phyloP scores from a whole-genome alignment of 2,113 vertebrate species.

The Pyrgilauda ruficollis region DNA sequence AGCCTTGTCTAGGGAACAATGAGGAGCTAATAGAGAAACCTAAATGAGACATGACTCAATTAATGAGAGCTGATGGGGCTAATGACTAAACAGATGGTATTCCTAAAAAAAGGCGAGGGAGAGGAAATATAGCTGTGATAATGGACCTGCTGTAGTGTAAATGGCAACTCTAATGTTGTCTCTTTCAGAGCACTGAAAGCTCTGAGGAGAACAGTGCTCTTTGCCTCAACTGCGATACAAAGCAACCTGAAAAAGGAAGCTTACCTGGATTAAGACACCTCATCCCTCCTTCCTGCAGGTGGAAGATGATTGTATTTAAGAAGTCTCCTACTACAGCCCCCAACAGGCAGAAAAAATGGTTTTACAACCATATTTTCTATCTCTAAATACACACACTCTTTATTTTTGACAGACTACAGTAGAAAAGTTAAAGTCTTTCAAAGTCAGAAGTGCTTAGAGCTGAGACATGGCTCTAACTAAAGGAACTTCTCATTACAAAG shows the following conservation, averaged over 20 bases:
- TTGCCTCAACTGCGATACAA: not conserved
- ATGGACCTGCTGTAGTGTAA: constrained; percentile 34
- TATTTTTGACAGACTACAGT: not conserved
- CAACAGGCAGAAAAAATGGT: not conserved
- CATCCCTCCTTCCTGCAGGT: not conserved
- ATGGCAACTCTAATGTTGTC: not conserved
- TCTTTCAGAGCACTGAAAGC: not conserved
- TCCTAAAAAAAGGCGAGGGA: constrained; percentile 57
- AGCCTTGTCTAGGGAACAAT: constrained; percentile 60
- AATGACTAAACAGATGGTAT: constrained; percentile 73
- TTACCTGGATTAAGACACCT: not conserved
- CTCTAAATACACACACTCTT: not conserved
- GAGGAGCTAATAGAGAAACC: constrained; percentile 56
- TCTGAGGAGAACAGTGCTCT: not conserved
- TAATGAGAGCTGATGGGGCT: constrained; percentile 72
- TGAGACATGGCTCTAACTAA: not conserved
- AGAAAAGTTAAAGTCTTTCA: not conserved
- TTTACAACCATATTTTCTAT: not conserved
- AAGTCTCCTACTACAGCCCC: not conserved
- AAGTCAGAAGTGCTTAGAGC: not conserved
- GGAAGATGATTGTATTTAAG: not conserved
- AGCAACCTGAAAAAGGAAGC: not conserved
- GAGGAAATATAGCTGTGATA: constrained; percentile 54
- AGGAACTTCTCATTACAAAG: not conserved
- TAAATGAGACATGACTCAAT: constrained; percentile 69